These are phyloP conservation scores for Parotocinclus haroldoi DNA, from an alignment of 2,797 vertebrate genomes.

Conservation along the genomic window DNA sequence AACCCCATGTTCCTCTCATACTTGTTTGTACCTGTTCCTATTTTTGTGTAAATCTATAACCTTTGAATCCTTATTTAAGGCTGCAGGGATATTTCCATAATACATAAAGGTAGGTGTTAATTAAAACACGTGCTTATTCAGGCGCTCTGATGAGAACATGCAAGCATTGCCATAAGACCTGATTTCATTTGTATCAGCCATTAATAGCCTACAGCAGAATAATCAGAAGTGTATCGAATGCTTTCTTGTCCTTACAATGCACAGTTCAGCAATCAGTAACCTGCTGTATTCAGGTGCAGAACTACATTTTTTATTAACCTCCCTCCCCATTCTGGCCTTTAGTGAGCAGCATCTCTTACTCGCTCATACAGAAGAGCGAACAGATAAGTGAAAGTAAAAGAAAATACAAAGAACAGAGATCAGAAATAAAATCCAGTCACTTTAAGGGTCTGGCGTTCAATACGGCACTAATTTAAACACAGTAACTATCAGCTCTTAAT, in stretches of 20 bases:
- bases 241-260: conserved; percentile 8
- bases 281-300: neutral
- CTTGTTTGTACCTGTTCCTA: too few relatives aligned
- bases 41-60: too few relatives aligned
- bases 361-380: conserved; percentile 7
- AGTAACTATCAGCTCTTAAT: conserved; percentile 62
- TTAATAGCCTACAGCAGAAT: conserved; percentile 28
- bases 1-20: too few relatives aligned
- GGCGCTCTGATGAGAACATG: conserved; percentile 21
- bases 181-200: conserved; percentile 49
- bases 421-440: conserved; percentile 40
- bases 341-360: conserved; percentile 10
- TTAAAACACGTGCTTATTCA: conserved; percentile 37
- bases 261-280: neutral
- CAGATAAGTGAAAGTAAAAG: conserved; percentile 35
- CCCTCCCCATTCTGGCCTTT: neutral
- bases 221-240: neutral
- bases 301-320: neutral
- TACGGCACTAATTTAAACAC: conserved; percentile 71
- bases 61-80: too few relatives aligned
- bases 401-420: conserved; percentile 21
- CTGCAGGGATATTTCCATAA: neutral
- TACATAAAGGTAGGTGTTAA: conserved; percentile 40
- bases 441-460: conserved; percentile 60
- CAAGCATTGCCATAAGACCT: conserved; percentile 13